These are phyloP conservation scores for Creontiades dilutus DNA, from an alignment of 2,888 invertebrate genomes.

Conservation along the genomic window DNA sequence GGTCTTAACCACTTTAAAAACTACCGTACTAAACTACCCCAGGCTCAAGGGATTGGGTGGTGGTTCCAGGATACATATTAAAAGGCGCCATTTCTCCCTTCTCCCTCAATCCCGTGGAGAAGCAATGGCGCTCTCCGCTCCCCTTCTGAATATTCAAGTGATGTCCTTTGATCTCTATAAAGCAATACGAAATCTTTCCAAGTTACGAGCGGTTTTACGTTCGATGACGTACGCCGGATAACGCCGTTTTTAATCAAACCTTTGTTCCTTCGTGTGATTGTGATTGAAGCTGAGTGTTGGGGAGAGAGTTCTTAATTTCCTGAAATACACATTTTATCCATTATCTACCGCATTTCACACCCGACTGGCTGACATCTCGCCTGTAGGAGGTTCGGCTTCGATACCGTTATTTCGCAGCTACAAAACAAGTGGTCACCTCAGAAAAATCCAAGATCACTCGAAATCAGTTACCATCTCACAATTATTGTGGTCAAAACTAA, in stretches of 20 bases:
- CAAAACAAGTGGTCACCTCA: too few relatives aligned
- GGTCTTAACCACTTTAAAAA: slow-evolving; percentile 51
- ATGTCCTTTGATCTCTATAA: slow-evolving; percentile 51
- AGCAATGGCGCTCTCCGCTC: slow-evolving; percentile 29
- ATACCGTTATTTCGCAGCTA: too few relatives aligned
- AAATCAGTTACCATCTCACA: too few relatives aligned
- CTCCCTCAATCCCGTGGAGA: not conserved
- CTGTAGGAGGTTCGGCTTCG: too few relatives aligned
- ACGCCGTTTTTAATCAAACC: slow-evolving; percentile 13
- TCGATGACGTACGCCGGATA: not conserved
- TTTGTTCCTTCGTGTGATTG: not conserved
- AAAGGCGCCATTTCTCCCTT: slow-evolving; percentile 42
- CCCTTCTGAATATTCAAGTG: slow-evolving; percentile 49
- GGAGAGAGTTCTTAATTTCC: not conserved
- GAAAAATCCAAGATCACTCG: too few relatives aligned
- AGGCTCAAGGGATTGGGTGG: slow-evolving; percentile 11
- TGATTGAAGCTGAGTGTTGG: not conserved
- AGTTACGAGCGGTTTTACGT: slow-evolving; percentile 25
- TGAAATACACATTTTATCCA: not conserved
- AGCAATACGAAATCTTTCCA: slow-evolving; percentile 46
- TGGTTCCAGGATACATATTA: slow-evolving; percentile 51
- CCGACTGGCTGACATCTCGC: too few relatives aligned
- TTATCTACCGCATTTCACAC: not conserved
- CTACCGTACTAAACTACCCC: slow-evolving; percentile 51
- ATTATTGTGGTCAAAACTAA: too few relatives aligned